phyloP scores from a whole-genome alignment of 2,888 invertebrate species.

The Ryuthela nishihirai region DNA sequence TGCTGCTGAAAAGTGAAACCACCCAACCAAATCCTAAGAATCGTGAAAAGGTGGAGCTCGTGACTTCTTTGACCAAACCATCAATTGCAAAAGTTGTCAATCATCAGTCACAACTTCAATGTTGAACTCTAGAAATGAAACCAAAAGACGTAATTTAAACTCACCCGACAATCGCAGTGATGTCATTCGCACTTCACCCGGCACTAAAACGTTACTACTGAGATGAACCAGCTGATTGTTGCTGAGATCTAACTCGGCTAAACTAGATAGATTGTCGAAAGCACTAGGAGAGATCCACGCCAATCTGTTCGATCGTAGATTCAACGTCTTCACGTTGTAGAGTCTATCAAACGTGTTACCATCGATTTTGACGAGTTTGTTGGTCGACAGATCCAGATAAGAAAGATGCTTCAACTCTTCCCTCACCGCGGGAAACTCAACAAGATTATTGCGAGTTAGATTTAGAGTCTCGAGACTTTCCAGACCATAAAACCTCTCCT shows the following conservation, averaged over 20 bases:
- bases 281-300: slow-evolving; percentile 46
- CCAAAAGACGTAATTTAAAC: slow-evolving; percentile 42
- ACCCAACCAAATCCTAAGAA: no score
- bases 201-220: slow-evolving; percentile 64
- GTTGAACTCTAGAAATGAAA: neutral
- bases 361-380: slow-evolving; percentile 58
- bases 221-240: slow-evolving; percentile 57
- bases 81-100: no score
- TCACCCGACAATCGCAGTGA: slow-evolving; percentile 75
- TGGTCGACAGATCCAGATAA: slow-evolving; percentile 68
- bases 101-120: neutral
- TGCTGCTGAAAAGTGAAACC: no score
- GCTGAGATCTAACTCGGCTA: slow-evolving; percentile 61
- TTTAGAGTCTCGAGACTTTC: slow-evolving; percentile 72
- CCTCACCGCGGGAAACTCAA: slow-evolving; percentile 56
- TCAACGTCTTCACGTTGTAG: slow-evolving; percentile 43
- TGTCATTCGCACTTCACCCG: slow-evolving; percentile 76
- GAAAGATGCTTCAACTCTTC: slow-evolving; percentile 66
- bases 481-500: slow-evolving; percentile 44
- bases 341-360: slow-evolving; percentile 44
- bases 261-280: slow-evolving; percentile 63
- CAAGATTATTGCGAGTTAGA: slow-evolving; percentile 73
- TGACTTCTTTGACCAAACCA: no score
- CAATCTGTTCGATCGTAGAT: slow-evolving; percentile 47
- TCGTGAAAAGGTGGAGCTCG: no score